Percentiles rank a stretch among this genome's conserved stretches.
Evolutionary conservation across 2,113 vertebrate genomes (phyloP).

Genomic region (Sclerurus mexicanus): DNA sequence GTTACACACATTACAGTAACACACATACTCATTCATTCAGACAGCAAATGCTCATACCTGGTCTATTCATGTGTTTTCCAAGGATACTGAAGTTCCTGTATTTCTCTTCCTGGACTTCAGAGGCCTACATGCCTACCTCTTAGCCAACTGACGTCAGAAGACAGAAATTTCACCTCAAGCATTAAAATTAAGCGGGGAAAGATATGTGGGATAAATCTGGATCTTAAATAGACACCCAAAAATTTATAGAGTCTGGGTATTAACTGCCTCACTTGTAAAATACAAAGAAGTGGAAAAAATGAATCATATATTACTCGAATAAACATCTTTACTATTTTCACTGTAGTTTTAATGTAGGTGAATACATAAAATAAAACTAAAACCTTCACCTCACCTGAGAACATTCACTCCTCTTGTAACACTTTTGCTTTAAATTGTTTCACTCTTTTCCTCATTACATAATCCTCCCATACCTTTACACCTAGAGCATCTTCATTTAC

Average conservation of each 20-base stretch:
- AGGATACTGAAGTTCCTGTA: background rate
- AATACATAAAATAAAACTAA: background rate
- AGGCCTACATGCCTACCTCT: background rate
- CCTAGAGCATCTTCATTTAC: background rate
- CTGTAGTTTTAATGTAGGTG: background rate
- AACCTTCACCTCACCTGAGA: background rate
- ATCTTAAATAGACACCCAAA: background rate
- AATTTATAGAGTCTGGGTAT: background rate
- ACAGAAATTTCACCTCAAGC: background rate
- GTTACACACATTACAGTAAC: background rate
- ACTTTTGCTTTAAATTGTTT: background rate
- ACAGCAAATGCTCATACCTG: background rate
- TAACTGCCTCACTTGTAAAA: background rate
- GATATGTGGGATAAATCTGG: background rate
- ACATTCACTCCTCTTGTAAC: background rate
- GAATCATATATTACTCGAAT: background rate
- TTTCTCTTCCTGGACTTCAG: background rate
- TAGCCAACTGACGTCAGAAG: background rate
- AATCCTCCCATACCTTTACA: background rate
- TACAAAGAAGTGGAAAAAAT: background rate
- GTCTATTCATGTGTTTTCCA: rapidly evolving
- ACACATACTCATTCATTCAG: rapidly evolving
- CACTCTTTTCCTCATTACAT: background rate
- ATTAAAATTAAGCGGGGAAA: background rate
- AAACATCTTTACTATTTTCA: background rate